Conservation (phyloP, 2,888 invertebrate genomes). For the Flabesymbios commensalis region DNA sequence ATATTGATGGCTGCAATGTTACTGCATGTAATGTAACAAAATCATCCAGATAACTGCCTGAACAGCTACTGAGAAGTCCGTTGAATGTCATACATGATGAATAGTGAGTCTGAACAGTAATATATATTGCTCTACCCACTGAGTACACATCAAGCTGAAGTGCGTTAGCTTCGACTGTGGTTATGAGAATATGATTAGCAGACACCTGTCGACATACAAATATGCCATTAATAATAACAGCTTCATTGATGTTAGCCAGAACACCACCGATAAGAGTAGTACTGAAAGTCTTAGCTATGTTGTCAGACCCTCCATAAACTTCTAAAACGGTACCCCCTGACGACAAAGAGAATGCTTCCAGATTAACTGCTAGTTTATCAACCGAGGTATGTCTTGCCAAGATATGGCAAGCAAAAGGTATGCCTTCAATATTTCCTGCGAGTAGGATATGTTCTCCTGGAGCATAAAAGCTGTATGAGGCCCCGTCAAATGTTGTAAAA, state of each 20-base stretch:
- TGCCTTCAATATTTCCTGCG: background rate
- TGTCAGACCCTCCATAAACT: background rate
- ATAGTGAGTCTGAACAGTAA: background rate
- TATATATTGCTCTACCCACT: too few species aligned
- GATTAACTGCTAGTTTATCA: background rate
- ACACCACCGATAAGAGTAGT: background rate
- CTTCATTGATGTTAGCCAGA: background rate
- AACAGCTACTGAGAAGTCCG: slow-evolving; percentile 8
- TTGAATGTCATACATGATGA: background rate
- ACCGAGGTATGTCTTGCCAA: background rate
- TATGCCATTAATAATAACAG: too few species aligned
- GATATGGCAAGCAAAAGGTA: background rate
- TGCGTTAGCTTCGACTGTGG: too few species aligned
- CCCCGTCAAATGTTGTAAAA: slow-evolving; percentile 40
- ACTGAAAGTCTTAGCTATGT: background rate
- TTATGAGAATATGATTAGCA: too few species aligned
- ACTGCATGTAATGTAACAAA: background rate
- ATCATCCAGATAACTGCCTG: background rate
- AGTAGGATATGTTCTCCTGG: slow-evolving; percentile 39
- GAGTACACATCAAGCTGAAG: too few species aligned
- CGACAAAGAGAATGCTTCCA: background rate
- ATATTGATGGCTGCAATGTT: slow-evolving; percentile 2
- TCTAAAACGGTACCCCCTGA: slow-evolving; percentile 1
- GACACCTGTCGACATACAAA: too few species aligned
- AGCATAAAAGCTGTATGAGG: slow-evolving; percentile 33